A percentile compares a stretch with the other conserved stretches of the same genome.
Evolutionary conservation across 2,797 vertebrate genomes (phyloP).

Genomic region (Menidia menidia): DNA sequence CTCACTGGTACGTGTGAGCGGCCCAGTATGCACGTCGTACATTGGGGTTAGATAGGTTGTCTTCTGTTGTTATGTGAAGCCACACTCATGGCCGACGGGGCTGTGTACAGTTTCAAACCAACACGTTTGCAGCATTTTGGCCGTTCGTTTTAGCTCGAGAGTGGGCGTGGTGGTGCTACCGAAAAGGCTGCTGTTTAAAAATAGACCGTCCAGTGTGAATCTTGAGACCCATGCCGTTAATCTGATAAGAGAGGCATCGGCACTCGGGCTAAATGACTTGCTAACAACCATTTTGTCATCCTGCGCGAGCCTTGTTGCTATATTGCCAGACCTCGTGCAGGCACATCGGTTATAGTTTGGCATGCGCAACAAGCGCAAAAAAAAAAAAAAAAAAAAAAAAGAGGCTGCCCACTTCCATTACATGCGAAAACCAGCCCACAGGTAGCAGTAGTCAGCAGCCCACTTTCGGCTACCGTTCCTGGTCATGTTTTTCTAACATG

Average conservation of each 20-base stretch:
- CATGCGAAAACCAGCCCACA: constrained; percentile 41
- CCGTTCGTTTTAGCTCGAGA: constrained; percentile 30
- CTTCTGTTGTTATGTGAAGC: background rate
- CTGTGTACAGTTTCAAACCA: background rate
- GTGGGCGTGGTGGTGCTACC: constrained; percentile 64
- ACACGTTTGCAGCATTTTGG: constrained; percentile 17
- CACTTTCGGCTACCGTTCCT: background rate
- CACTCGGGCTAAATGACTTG: constrained; percentile 2
- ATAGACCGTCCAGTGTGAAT: constrained; percentile 60
- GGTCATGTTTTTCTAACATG: background rate
- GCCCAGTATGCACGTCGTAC: constrained; percentile 10
- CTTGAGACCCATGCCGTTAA: constrained; percentile 45
- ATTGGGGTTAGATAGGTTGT: background rate
- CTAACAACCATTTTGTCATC: constrained; percentile 20
- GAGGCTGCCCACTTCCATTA: constrained; percentile 32
- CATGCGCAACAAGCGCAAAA: constrained; percentile 68
- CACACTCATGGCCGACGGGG: background rate
- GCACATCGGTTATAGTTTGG: constrained; percentile 24
- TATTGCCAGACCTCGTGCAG: constrained; percentile 1
- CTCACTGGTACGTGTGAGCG: background rate
- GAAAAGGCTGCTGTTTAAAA: constrained; percentile 54
- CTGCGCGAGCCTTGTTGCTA: constrained; percentile 21
- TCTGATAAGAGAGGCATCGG: constrained; percentile 24
- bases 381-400: constrained; percentile 5
- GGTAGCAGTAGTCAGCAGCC: constrained; percentile 12